These are phyloP conservation scores for Cheilosia grossa DNA, from an alignment of 2,888 invertebrate genomes.

Conservation along the genomic window DNA sequence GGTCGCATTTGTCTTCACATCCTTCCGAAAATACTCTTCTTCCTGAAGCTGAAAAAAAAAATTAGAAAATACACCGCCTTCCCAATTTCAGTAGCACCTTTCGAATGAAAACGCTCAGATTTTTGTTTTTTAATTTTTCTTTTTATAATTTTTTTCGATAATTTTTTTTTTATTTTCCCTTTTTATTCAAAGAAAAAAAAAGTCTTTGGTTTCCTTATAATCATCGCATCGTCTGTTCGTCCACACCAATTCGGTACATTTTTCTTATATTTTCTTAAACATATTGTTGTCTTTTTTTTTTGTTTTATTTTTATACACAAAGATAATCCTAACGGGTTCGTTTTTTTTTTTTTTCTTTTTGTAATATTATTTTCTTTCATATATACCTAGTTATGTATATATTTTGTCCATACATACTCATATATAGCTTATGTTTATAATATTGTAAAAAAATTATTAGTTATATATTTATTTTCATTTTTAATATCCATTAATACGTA, in stretches of 20 bases:
- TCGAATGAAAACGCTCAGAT: conserved; percentile 30
- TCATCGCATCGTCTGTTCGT: conserved; percentile 51
- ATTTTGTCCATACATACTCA: conserved; percentile 70
- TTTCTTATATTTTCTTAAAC: conserved; percentile 40
- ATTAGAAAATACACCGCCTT: neutral
- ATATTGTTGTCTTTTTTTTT: conserved; percentile 38
- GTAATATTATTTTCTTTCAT: conserved; percentile 29
- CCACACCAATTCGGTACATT: conserved; percentile 68
- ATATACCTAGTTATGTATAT: conserved; percentile 58
- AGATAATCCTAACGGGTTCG: conserved; percentile 62
- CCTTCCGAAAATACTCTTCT: too few relatives aligned
- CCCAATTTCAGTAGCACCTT: neutral
- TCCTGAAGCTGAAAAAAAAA: conserved; percentile 1
- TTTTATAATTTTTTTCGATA: conserved; percentile 71
- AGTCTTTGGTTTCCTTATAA: conserved; percentile 82
- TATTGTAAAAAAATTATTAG: conserved; percentile 75
- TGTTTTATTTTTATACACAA: conserved; percentile 59
- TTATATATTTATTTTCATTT: conserved; percentile 45
- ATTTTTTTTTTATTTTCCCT: conserved; percentile 76
- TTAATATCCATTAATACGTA: conserved; percentile 68
- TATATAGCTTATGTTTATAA: conserved; percentile 72
- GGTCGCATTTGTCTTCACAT: too few relatives aligned
- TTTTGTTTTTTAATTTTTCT: conserved; percentile 62
- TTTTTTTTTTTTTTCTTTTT: conserved; percentile 30
- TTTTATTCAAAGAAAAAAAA: conserved; percentile 80